Conservation (phyloP, 2,888 invertebrate genomes). For the Cantharis rustica region DNA sequence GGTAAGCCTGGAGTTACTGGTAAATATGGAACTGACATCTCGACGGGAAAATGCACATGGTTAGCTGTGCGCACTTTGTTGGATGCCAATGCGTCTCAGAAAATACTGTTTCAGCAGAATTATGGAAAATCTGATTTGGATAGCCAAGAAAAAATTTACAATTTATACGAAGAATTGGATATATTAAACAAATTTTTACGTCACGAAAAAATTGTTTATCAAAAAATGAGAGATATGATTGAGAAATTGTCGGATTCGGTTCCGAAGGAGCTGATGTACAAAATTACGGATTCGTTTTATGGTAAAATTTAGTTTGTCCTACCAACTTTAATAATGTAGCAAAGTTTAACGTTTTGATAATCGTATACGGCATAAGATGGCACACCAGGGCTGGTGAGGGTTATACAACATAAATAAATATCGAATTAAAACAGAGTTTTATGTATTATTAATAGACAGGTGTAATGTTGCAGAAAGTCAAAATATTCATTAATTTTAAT, state of each 20-base stretch:
- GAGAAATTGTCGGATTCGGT: neutral
- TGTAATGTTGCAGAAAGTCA: too few relatives aligned
- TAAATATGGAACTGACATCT: neutral
- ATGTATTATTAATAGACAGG: too few relatives aligned
- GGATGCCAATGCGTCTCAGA: neutral
- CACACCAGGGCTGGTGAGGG: too few relatives aligned
- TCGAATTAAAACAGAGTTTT: too few relatives aligned
- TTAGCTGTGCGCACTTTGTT: neutral
- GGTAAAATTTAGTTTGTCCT: neutral
- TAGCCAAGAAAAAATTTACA: neutral
- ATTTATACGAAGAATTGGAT: neutral
- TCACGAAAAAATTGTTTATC: neutral
- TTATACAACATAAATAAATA: too few relatives aligned
- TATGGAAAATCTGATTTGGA: neutral
- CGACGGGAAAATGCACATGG: neutral
- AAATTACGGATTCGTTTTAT: neutral
- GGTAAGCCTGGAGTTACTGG: neutral
- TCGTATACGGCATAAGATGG: too few relatives aligned
- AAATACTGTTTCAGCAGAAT: neutral
- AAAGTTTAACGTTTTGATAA: too few relatives aligned
- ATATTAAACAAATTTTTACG: neutral
- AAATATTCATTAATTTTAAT: too few relatives aligned
- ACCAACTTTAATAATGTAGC: too few relatives aligned
- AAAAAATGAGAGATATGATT: neutral
- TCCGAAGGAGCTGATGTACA: neutral